Evolutionary conservation across 2,888 invertebrate genomes (phyloP).

Genomic region (Seira ritae): DNA sequence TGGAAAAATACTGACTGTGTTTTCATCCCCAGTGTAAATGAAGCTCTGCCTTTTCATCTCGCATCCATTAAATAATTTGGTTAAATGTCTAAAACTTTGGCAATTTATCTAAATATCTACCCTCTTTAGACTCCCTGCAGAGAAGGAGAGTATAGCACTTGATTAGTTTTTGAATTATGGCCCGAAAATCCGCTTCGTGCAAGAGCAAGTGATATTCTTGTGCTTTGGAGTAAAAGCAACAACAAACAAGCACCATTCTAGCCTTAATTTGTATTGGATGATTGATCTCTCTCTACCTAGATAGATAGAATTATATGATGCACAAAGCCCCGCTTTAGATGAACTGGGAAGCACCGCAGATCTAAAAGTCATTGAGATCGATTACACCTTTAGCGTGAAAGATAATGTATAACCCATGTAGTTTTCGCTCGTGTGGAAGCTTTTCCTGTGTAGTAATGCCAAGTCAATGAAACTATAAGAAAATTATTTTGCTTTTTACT

Average conservation of each 20-base stretch:
- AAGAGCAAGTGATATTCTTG: not conserved
- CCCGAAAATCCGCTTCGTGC: not conserved
- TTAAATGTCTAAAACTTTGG: conserved; percentile 30
- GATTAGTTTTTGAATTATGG: not conserved
- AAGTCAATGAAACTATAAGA: not conserved
- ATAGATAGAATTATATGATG: not conserved
- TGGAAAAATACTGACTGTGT: too few relatives aligned
- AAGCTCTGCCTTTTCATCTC: too few relatives aligned
- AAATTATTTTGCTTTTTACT: conserved; percentile 5
- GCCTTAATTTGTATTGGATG: conserved; percentile 14
- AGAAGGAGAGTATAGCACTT: not conserved
- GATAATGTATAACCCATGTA: too few relatives aligned
- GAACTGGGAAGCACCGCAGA: not conserved
- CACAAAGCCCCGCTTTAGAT: not conserved
- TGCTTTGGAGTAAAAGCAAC: too few relatives aligned
- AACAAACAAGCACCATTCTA: not conserved
- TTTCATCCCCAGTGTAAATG: too few relatives aligned
- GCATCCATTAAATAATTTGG: conserved; percentile 47
- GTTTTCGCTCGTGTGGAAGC: too few relatives aligned
- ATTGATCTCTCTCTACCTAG: not conserved
- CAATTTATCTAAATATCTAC: too few relatives aligned
- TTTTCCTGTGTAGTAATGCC: not conserved
- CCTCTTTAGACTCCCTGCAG: too few relatives aligned
- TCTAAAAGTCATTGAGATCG: conserved; percentile 9
- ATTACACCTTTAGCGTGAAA: not conserved